phyloP scores from a whole-genome alignment of 2,888 invertebrate genomes.

The Agrotis puta region DNA sequence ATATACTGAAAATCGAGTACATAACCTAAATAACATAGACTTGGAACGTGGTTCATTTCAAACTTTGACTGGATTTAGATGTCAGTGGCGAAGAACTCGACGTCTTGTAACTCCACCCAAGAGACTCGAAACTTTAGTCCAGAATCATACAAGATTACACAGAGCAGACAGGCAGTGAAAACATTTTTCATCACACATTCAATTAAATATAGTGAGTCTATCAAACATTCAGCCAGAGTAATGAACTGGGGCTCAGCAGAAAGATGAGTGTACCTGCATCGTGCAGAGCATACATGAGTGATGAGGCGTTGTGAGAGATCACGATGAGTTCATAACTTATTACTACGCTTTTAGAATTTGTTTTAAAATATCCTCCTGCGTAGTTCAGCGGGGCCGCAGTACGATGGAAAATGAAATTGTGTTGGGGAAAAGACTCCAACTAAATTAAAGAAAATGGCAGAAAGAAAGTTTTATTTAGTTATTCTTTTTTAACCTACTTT shows the following conservation, averaged over 20 bases:
- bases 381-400: background rate
- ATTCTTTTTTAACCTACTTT: constrained; percentile 7
- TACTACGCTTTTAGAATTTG: constrained; percentile 38
- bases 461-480: constrained; percentile 16
- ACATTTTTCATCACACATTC: constrained; percentile 23
- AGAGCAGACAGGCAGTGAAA: background rate
- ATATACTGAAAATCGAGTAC: background rate
- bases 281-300: constrained; percentile 49
- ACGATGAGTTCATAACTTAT: constrained; percentile 55
- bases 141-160: background rate
- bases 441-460: constrained; percentile 31
- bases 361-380: constrained; percentile 36
- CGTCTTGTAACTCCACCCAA: background rate
- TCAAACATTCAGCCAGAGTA: constrained; percentile 53
- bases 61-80: background rate
- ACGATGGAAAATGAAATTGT: constrained; percentile 37
- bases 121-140: background rate
- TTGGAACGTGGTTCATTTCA: background rate
- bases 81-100: background rate
- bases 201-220: constrained; percentile 39
- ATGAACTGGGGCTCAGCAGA: constrained; percentile 26
- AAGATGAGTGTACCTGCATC: constrained; percentile 27
- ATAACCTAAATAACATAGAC: constrained; percentile 6
- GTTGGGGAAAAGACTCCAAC: constrained; percentile 16
- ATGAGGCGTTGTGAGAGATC: constrained; percentile 45